Conservation (phyloP, 2,797 vertebrate species). For the Hypotaenidia okinawae region DNA sequence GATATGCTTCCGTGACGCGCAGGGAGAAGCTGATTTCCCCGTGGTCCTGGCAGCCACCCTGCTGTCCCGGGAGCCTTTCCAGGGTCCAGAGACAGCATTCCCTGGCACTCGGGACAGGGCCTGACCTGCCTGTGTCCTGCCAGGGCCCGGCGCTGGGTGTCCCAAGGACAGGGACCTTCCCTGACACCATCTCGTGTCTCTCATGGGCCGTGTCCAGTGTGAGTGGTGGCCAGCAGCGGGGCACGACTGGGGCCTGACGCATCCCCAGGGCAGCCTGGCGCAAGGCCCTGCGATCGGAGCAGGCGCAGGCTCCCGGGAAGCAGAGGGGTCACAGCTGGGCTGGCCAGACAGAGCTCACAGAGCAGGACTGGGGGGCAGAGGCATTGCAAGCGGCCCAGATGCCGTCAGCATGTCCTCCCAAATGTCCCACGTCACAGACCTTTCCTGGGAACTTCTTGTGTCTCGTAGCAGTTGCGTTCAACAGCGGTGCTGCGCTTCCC, state of each 20-base stretch:
- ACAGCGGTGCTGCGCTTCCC: not conserved
- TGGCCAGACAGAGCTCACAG: not conserved
- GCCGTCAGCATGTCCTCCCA: not conserved
- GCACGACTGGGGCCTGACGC: not conserved
- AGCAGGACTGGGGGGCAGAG: not conserved
- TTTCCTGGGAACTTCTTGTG: not conserved
- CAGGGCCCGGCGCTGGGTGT: fast-evolving
- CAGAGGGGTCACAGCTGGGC: not conserved
- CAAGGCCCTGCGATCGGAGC: not conserved
- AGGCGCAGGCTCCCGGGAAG: not conserved
- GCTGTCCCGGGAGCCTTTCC: not conserved
- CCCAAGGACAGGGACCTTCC: not conserved
- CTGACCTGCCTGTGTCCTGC: not conserved
- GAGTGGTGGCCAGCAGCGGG: not conserved
- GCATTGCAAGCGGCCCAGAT: not conserved
- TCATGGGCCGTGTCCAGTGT: not conserved
- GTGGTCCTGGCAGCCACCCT: fast-evolving
- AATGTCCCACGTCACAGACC: not conserved
- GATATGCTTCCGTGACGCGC: fast-evolving
- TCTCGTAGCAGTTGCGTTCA: not conserved
- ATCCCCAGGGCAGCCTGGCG: not conserved
- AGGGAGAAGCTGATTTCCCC: not conserved
- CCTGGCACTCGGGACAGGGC: not conserved
- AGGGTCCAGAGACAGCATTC: not conserved
- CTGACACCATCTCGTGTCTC: not conserved